Conservation (phyloP, 2,113 vertebrate genomes). For the Ptilorrhoa leucosticta region DNA sequence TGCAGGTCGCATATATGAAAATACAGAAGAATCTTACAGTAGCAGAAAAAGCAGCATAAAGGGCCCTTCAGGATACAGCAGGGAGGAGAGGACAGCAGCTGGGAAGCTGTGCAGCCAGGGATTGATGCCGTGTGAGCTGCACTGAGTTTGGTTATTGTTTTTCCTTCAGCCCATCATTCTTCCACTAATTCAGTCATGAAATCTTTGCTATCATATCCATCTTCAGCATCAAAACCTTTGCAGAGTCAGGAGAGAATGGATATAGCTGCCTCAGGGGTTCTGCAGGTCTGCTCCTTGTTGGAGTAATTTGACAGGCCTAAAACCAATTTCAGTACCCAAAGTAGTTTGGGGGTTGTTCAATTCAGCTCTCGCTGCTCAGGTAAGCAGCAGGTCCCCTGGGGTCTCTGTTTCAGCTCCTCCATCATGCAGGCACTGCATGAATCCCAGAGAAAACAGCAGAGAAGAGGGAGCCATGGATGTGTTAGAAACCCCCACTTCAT, state of each 20-base stretch:
- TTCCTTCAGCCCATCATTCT: neutral
- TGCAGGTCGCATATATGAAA: neutral
- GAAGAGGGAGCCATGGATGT: neutral
- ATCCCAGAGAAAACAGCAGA: neutral
- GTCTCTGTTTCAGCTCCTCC: neutral
- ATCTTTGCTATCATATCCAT: neutral
- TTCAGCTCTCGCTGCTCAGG: neutral
- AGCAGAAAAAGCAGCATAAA: neutral
- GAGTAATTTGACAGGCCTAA: neutral
- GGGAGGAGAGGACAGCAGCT: neutral
- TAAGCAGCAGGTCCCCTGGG: neutral
- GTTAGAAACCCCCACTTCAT: neutral
- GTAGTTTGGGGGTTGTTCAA: neutral
- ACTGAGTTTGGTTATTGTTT: neutral
- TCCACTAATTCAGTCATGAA: neutral
- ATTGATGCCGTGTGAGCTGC: neutral
- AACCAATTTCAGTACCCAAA: neutral
- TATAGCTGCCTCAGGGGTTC: neutral
- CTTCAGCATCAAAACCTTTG: neutral
- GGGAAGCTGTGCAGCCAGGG: neutral
- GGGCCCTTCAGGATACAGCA: neutral
- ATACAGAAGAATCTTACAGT: neutral
- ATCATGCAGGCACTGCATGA: neutral
- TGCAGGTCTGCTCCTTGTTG: neutral
- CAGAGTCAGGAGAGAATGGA: neutral